Percentiles rank a stretch among this genome's conserved stretches.
Conservation (phyloP, 2,888 invertebrate genomes). For the Micoletzkya japonica region DNA sequence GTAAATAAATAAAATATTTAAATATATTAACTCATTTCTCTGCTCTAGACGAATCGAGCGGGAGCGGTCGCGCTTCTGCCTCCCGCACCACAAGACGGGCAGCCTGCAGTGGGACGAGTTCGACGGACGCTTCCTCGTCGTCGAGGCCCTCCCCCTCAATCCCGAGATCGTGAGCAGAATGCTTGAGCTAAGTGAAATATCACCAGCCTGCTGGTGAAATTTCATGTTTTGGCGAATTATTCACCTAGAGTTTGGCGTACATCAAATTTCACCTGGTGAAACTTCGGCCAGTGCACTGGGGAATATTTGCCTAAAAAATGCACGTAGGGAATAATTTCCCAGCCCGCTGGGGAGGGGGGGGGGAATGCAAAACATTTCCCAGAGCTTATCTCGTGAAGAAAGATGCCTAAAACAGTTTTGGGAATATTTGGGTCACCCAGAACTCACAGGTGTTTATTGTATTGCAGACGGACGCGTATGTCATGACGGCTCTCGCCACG, state of each 20-base stretch:
- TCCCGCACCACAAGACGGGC: slow-evolving; percentile 67
- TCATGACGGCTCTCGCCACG: slow-evolving; percentile 76
- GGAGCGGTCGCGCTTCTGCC: slow-evolving; percentile 61
- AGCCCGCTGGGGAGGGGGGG: too few species aligned
- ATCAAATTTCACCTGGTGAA: too few species aligned
- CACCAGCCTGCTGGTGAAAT: too few species aligned
- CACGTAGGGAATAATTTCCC: not conserved
- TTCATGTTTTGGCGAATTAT: too few species aligned
- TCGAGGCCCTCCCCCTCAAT: slow-evolving; percentile 73
- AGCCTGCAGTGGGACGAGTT: slow-evolving; percentile 82
- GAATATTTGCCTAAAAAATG: not conserved
- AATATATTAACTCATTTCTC: too few species aligned
- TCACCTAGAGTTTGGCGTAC: too few species aligned
- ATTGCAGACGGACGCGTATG: slow-evolving; percentile 38
- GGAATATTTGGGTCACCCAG: not conserved
- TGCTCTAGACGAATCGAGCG: slow-evolving; percentile 63
- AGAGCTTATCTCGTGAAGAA: too few species aligned
- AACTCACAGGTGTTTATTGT: not conserved
- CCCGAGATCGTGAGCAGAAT: not conserved
- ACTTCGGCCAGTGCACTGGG: not conserved
- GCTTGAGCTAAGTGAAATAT: too few species aligned
- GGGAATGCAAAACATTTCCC: too few species aligned
- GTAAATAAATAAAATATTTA: not conserved
- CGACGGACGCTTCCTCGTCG: slow-evolving; percentile 82
- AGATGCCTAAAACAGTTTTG: too few species aligned